Conservation (phyloP, 2,797 vertebrate species). For the Pagetopsis macropterus region DNA sequence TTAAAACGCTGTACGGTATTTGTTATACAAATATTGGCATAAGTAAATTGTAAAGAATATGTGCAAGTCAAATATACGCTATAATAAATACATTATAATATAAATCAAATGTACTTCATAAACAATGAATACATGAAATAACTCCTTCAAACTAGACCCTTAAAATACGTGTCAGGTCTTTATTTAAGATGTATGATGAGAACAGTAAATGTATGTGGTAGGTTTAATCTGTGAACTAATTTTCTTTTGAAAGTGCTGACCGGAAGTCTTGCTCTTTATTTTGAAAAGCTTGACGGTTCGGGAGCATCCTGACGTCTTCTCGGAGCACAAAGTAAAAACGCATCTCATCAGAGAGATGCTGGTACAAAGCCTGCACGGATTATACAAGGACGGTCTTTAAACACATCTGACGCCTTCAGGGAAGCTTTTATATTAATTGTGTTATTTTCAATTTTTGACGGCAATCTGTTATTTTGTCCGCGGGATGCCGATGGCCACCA, state of each 20-base stretch:
- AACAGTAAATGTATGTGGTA: neutral
- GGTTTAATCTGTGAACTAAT: neutral
- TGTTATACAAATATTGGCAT: too few relatives aligned
- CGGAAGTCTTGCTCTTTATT: neutral
- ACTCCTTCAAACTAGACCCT: too few relatives aligned
- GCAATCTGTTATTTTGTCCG: slow-evolving; percentile 23
- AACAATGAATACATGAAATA: too few relatives aligned
- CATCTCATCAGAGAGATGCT: slow-evolving; percentile 9
- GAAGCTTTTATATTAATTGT: neutral
- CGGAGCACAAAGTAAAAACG: slow-evolving; percentile 59
- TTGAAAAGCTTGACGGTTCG: neutral
- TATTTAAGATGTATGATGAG: neutral
- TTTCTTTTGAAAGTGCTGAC: slow-evolving; percentile 15
- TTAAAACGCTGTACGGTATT: too few relatives aligned
- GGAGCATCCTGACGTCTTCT: slow-evolving; percentile 63
- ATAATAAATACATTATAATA: too few relatives aligned
- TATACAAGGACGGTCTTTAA: slow-evolving; percentile 1
- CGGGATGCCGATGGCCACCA: slow-evolving; percentile 55
- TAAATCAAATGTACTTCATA: too few relatives aligned
- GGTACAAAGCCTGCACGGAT: slow-evolving; percentile 15
- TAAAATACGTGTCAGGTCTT: too few relatives aligned
- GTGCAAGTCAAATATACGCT: too few relatives aligned
- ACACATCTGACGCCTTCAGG: neutral
- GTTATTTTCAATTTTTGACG: neutral
- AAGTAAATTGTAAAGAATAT: too few relatives aligned